Evolutionary conservation across 2,797 vertebrate species (phyloP).

Genomic region (Danio kyathit): DNA sequence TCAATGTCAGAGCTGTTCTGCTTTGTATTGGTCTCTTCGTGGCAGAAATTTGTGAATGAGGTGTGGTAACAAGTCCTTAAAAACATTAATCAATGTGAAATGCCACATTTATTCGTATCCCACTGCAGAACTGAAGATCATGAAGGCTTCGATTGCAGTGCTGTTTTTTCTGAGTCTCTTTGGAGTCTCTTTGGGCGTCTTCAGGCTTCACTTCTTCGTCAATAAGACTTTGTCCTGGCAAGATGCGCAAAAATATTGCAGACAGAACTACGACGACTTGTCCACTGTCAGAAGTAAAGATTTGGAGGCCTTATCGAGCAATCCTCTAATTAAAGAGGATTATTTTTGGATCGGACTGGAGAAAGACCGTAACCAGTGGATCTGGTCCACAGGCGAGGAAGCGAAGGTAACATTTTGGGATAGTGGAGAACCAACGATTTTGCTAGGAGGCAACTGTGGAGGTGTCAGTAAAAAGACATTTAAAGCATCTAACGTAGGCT

Average conservation of each 20-base stretch:
- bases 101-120: background rate
- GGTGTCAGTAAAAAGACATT: accelerated
- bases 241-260: background rate
- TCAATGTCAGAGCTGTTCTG: background rate
- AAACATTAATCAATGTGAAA: background rate
- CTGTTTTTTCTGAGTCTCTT: conserved; percentile 14
- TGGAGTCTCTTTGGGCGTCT: background rate
- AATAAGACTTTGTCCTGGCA: background rate
- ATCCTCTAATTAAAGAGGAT: accelerated
- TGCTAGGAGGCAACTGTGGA: background rate
- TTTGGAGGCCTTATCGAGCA: background rate
- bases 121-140: background rate
- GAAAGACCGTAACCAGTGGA: conserved; percentile 33
- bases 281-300: background rate
- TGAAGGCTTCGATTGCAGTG: background rate
- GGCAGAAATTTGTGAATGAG: conserved; percentile 8
- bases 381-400: conserved; percentile 47
- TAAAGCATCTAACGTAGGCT: accelerated
- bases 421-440: accelerated
- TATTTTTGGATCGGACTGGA: conserved; percentile 58
- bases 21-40: conserved; percentile 8
- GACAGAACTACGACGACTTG: background rate
- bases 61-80: background rate
- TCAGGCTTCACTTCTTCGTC: background rate
- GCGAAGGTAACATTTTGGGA: background rate